Evolutionary conservation across 30 jellyfish, hydroid and myxozoan species (phyloP).

Genomic region (Chironex yamaguchii): DNA sequence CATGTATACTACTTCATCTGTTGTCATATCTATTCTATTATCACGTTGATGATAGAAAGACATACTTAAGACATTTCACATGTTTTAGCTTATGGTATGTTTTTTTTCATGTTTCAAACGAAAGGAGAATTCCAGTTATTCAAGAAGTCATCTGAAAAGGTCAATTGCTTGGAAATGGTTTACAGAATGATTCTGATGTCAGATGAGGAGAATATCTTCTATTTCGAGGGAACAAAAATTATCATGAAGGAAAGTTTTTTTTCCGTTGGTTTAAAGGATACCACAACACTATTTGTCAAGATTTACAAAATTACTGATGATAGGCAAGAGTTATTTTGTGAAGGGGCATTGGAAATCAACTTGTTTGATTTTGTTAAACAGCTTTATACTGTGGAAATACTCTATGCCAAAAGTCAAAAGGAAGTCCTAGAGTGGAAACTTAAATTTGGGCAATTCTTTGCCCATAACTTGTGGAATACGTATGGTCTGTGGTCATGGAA

Average conservation of each 20-base stretch:
- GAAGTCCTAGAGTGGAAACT: conserved; percentile 6
- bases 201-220: not conserved
- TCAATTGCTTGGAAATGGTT: conserved; percentile 4
- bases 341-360: conserved; percentile 28
- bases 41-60: too few relatives aligned
- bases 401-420: conserved; percentile 24
- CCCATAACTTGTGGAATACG: conserved; percentile 5
- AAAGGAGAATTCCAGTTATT: conserved; percentile 43
- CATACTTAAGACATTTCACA: too few relatives aligned
- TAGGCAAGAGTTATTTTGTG: not conserved
- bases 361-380: conserved; percentile 33
- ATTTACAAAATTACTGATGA: not conserved
- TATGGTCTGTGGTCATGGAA: not conserved
- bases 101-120: too few relatives aligned
- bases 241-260: not conserved
- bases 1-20: too few relatives aligned
- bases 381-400: conserved; percentile 23
- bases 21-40: too few relatives aligned
- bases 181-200: conserved; percentile 15
- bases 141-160: not conserved
- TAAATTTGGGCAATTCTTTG: conserved; percentile 38
- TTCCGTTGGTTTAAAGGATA: conserved; percentile 44
- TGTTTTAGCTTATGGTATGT: too few relatives aligned
- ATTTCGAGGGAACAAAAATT: conserved; percentile 21
- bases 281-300: conserved; percentile 42